Evolutionary conservation across 2,113 vertebrate genomes (phyloP), one percentile per base, ranked within the genome.

Genomic region (Oryzias curvinotus): DNA sequence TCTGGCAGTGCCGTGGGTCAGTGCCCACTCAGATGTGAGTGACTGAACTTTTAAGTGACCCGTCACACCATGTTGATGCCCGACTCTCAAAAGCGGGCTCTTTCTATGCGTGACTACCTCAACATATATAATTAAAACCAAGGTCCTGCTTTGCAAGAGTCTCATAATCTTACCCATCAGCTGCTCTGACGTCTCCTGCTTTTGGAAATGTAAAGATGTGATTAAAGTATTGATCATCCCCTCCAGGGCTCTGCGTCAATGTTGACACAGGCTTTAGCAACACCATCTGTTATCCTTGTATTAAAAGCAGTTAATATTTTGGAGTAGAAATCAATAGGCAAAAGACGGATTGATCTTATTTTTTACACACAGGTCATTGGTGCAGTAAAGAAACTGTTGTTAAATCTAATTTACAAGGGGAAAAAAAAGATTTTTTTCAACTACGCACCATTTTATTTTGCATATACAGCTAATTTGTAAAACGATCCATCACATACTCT

Each of bases 41-140:
- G 78, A 75, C 77, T 52, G 79, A 77, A 71, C 76, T 75, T 79
- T 56, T 62, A 48, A 82, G 68, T 76, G 78, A 81, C 78, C 85
- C 71, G 66, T 80, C 81, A 80, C 68, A 69, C 54, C 62, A 65
- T 78, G 83, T 85, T 14, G 14, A 58, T 71, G 77, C 73, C 65
- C 68, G 36, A 21, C 52, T 73, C 64, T 73, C 59, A 42, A 68
- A 62, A 73, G 70, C 52, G 10, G 50, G 68, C 69, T 56, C 60
- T 75, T 71, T 75, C 81, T 78, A 76, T 87, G 80, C 59, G 62
- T 70, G 82, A 82, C 66, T 84, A 77, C 64, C 57, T 68, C 62
- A 69, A 88, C 83, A 89, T 91, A 64, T 84, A 87, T 85, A 78
- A 85, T 88, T 89, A 63, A 88, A 77, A 80, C 48, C 3, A 71